phyloP scores from a whole-genome alignment of 2,888 invertebrate species.

The Tanytarsus gracilentus region DNA sequence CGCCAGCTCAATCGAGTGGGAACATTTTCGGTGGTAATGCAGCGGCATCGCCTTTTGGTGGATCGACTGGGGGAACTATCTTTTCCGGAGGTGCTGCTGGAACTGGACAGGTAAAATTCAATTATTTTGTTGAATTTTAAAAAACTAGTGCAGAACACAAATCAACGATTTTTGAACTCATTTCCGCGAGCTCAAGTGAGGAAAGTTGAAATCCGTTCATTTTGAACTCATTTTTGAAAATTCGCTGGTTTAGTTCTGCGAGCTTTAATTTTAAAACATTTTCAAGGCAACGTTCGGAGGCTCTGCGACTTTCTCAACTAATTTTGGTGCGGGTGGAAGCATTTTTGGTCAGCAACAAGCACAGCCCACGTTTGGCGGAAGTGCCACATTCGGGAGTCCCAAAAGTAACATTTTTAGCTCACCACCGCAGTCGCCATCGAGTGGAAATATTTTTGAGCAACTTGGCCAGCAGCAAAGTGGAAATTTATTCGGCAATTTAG shows the following conservation, averaged over 20 bases:
- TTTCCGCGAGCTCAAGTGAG: no score
- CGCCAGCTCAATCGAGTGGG: not conserved
- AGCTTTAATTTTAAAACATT: no score
- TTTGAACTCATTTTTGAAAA: no score
- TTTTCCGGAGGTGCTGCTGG: not conserved
- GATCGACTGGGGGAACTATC: not conserved
- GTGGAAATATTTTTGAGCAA: conserved; percentile 39
- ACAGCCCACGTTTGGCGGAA: conserved; percentile 34
- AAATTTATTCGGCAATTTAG: conserved; percentile 41
- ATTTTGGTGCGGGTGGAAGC: not conserved
- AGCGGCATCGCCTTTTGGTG: not conserved
- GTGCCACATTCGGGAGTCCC: conserved; percentile 37
- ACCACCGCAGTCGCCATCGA: not conserved
- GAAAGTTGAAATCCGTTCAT: no score
- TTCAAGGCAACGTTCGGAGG: not conserved
- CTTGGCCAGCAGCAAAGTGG: conserved; percentile 39
- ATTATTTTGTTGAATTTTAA: no score
- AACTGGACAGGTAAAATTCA: not conserved
- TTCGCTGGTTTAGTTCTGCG: no score
- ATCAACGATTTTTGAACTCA: no score
- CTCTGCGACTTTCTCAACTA: not conserved
- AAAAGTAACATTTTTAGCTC: conserved; percentile 8
- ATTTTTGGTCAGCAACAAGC: conserved; percentile 9
- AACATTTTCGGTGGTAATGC: not conserved
- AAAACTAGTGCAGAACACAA: no score